These are phyloP conservation scores for Drosophila monieri DNA, from an alignment of 2,888 invertebrate genomes.

Conservation along the genomic window DNA sequence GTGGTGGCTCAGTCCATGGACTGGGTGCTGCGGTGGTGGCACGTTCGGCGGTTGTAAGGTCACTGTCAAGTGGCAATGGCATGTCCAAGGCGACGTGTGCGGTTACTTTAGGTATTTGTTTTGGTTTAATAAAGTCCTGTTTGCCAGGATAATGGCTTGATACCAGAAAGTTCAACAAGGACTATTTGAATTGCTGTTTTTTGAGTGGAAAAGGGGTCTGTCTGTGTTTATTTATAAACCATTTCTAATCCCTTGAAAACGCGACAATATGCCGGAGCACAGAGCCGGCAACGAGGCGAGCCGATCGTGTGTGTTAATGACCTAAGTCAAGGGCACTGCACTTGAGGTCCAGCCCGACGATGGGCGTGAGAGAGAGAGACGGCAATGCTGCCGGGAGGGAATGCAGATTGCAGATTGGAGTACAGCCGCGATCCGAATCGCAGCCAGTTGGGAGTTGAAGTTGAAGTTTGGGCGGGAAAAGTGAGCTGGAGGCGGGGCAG, in stretches of 20 bases:
- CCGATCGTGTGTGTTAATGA: conserved; percentile 74
- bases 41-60: conserved; percentile 39
- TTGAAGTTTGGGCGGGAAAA: background rate
- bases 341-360: conserved; percentile 50
- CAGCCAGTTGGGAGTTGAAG: conserved; percentile 11
- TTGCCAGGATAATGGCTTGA: background rate
- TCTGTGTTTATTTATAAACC: background rate
- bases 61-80: conserved; percentile 49
- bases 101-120: conserved; percentile 23
- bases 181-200: background rate
- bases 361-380: conserved; percentile 1
- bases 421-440: conserved; percentile 43
- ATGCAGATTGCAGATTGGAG: conserved; percentile 46
- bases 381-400: conserved; percentile 35
- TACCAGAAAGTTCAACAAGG: background rate
- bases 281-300: conserved; percentile 5
- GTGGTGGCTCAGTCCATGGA: too few species aligned
- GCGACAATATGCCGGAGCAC: background rate
- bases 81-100: conserved; percentile 36
- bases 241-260: conserved; percentile 1
- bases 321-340: conserved; percentile 83
- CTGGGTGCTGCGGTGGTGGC: conserved; percentile 10
- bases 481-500: background rate
- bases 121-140: conserved; percentile 27
- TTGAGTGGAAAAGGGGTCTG: too few species aligned